Base-by-base conservation (phyloP, 2,888 invertebrate genomes). In the Candidula unifasciata region DNA sequence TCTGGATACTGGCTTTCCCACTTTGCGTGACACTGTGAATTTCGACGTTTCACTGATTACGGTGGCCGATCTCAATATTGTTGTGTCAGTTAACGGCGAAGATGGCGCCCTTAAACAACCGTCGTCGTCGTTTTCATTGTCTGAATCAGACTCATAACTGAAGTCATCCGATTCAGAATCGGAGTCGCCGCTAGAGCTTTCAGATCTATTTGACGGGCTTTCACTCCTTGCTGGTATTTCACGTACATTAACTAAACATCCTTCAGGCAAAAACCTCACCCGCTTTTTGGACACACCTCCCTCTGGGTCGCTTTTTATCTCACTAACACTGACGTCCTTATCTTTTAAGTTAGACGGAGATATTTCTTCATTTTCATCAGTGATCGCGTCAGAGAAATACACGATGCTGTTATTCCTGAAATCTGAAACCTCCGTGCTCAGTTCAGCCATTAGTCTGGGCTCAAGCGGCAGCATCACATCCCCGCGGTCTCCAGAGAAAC, bases 191-290 rank as follows among this genome's bases (percentile, higher is more conserved):
- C 60, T 76, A 37, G 86, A 86, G 6, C 52, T 85, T 44, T 81
- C 82, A 8, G 86, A 86, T 10, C 69, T 82, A 2, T 79, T 81
- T 3, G 82, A 81, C 21, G 60, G 57, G 24, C 35, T 80, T 18
- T 52, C 33, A 33, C 27, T 66, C 64, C 88, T 80, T n/a, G 87
- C 85, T 24, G 88, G 87, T 24, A 88, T 88, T 76, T 88, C 88
- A 3, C 82, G 80, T 24, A 88, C 83, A 33, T 69, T 54, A 24
- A 87, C 87, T 27, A 88, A 76, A 66, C 81, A 54, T 1, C 81
- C 84, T 33, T 86, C 88, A 2, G 86, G 78, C n/a, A 77, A 80
- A 81, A 88, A 88, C 44, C 86, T 82, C 13, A 88, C 88, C 3
- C 85, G 81, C 54, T 85, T 88, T 60, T 84, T 86, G 33, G 68